Percentiles rank a stretch among this genome's conserved stretches.
phyloP scores from a whole-genome alignment of 2,888 invertebrate genomes.

The Noctua pronuba region DNA sequence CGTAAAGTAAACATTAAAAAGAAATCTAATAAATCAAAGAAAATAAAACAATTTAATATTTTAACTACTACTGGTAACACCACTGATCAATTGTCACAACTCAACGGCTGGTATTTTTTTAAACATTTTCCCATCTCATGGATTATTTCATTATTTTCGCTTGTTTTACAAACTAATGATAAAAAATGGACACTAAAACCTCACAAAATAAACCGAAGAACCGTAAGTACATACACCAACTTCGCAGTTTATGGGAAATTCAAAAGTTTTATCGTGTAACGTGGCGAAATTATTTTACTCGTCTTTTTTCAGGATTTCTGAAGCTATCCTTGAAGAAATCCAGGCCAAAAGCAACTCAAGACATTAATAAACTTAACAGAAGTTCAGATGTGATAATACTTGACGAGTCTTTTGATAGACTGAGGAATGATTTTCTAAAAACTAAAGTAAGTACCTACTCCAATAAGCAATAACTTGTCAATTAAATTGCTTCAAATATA shows the following conservation, averaged over 20 bases:
- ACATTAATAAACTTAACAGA: conserved; percentile 71
- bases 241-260: background rate
- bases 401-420: conserved; percentile 84
- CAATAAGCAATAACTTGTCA: background rate
- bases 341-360: conserved; percentile 70
- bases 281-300: background rate
- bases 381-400: conserved; percentile 82
- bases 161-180: conserved; percentile 16
- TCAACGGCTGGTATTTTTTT: conserved; percentile 59
- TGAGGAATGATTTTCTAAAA: conserved; percentile 74
- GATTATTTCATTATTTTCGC: conserved; percentile 28
- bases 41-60: background rate
- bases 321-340: conserved; percentile 86
- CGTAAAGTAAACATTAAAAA: background rate
- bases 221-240: conserved; percentile 72
- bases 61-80: conserved; percentile 6
- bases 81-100: conserved; percentile 21
- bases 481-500: background rate
- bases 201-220: conserved; percentile 71
- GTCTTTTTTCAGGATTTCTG: conserved; percentile 77
- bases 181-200: conserved; percentile 75
- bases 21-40: background rate
- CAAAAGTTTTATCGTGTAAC: background rate
- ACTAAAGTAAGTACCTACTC: conserved; percentile 71
- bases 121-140: conserved; percentile 36